A percentile compares a stretch with the other conserved stretches of the same genome.
These are phyloP conservation scores for Lytechinus pictus DNA, from an alignment of 35 echinoderm and acorn worm species.

Conservation along the genomic window DNA sequence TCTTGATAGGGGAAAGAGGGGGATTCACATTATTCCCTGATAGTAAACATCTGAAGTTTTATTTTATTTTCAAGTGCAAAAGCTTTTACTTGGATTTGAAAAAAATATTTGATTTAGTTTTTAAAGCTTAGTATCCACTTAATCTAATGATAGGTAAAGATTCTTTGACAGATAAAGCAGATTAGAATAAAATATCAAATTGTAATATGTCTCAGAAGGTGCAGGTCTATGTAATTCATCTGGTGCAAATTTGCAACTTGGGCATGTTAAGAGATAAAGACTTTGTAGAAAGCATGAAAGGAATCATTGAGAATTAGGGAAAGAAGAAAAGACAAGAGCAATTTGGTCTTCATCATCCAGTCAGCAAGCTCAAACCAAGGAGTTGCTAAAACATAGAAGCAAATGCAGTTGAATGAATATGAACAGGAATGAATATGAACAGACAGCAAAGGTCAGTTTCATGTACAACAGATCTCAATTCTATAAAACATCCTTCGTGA, in stretches of 20 bases:
- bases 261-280: neutral
- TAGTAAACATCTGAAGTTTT: neutral
- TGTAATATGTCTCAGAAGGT: too few species aligned
- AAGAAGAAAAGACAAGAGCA: neutral
- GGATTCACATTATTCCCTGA: neutral
- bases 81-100: neutral
- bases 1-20: neutral
- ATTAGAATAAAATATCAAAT: too few species aligned
- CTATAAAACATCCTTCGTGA: neutral
- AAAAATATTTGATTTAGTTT: neutral
- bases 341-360: neutral
- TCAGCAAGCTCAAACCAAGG: neutral
- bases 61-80: neutral
- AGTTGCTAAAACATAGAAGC: too few species aligned
- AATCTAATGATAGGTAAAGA: neutral
- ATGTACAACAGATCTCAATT: too few species aligned
- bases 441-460: too few species aligned
- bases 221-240: too few species aligned
- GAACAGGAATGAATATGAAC: too few species aligned
- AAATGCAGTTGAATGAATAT: too few species aligned
- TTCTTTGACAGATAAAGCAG: neutral
- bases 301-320: too few species aligned
- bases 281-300: neutral
- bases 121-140: neutral
- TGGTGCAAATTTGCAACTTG: neutral